Conservation (phyloP, 2,113 vertebrate species). For the Forbesichthys agassizii region DNA sequence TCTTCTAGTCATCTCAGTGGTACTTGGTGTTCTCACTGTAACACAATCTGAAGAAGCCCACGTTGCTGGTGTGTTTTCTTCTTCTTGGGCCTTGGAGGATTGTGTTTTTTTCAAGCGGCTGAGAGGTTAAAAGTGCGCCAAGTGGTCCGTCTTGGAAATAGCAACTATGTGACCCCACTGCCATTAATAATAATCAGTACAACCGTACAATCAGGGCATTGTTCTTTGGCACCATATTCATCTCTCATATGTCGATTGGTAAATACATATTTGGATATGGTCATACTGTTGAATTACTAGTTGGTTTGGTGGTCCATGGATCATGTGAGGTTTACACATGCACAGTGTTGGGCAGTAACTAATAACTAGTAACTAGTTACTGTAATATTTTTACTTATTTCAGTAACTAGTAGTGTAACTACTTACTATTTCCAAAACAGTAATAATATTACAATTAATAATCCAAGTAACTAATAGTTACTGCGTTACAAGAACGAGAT, state of each 20-base stretch:
- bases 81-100: constrained; percentile 15
- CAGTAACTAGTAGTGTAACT: no score
- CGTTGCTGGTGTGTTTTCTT: constrained; percentile 24
- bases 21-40: constrained; percentile 48
- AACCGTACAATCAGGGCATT: constrained; percentile 32
- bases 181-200: constrained; percentile 48
- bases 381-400: no score
- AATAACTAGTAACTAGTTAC: no score
- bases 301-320: constrained; percentile 5
- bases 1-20: constrained; percentile 32
- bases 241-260: constrained; percentile 29
- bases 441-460: no score
- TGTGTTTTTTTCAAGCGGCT: constrained; percentile 47
- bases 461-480: no score
- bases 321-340: neutral
- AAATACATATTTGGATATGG: constrained; percentile 31
- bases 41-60: constrained; percentile 53
- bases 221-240: constrained; percentile 47
- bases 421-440: no score
- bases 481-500: no score
- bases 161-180: constrained; percentile 57
- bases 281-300: constrained; percentile 14
- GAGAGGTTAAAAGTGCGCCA: constrained; percentile 48
- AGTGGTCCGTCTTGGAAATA: constrained; percentile 37
- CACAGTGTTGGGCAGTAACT: no score